phyloP scores from a whole-genome alignment of 2,113 vertebrate genomes.

The Dasyprocta punctata region DNA sequence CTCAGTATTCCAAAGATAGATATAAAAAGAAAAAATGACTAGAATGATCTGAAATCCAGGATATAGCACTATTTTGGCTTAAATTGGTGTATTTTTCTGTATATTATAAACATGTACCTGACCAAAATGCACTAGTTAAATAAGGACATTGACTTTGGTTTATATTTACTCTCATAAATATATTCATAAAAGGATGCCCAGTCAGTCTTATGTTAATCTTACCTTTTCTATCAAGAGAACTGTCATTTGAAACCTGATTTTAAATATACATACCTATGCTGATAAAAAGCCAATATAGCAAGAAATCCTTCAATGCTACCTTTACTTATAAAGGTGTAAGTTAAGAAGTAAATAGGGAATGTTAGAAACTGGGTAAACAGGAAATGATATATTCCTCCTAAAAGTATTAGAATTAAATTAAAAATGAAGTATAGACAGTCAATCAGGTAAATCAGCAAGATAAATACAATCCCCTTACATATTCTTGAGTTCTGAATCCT shows the following conservation, averaged over 20 bases:
- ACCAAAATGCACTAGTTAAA: not conserved
- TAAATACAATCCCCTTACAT: not conserved
- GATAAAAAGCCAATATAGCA: not conserved
- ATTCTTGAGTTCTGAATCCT: not conserved
- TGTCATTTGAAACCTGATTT: not conserved
- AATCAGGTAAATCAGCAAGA: slow-evolving; percentile 12
- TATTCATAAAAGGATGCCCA: not conserved
- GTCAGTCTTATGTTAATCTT: not conserved
- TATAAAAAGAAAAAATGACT: not conserved
- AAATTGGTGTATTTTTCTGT: not conserved
- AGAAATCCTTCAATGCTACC: not conserved
- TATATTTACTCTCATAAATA: not conserved
- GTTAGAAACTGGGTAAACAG: not conserved
- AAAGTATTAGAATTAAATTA: not conserved
- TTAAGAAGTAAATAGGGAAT: not conserved
- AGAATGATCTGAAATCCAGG: not conserved
- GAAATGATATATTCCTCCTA: not conserved
- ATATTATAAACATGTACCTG: not conserved
- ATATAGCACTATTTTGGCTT: not conserved
- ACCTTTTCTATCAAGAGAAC: not conserved
- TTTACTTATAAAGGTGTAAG: not conserved
- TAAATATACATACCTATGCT: not conserved
- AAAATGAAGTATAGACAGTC: not conserved
- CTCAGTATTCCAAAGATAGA: not conserved
- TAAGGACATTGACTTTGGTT: not conserved